A percentile compares a stretch with the other conserved stretches of the same genome.
Conservation (phyloP, 2,113 vertebrate genomes). For the Bubo blakistoni region DNA sequence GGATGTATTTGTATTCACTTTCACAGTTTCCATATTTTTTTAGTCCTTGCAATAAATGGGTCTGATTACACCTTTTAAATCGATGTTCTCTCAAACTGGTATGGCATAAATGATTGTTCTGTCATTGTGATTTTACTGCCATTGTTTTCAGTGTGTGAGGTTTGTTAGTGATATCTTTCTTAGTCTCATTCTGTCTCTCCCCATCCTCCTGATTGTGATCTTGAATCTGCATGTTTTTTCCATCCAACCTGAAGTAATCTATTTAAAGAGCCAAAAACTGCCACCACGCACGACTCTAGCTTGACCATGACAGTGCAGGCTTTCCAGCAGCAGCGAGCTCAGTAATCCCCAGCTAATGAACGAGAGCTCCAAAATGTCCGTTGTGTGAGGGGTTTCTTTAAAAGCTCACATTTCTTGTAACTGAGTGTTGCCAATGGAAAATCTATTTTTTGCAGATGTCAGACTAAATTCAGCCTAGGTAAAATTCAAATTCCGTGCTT, state of each 20-base stretch:
- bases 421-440: background rate
- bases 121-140: constrained; percentile 41
- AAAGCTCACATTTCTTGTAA: background rate
- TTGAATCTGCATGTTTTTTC: constrained; percentile 34
- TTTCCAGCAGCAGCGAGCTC: background rate
- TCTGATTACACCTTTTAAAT: constrained; percentile 64
- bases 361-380: background rate
- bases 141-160: background rate
- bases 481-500: background rate
- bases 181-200: background rate
- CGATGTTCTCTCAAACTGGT: constrained; percentile 32
- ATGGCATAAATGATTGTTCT: constrained; percentile 34
- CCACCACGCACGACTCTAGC: background rate
- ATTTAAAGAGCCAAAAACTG: constrained; percentile 28
- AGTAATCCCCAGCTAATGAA: background rate
- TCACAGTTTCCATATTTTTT: constrained; percentile 14
- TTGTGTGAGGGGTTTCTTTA: background rate
- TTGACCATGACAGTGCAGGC: background rate
- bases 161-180: constrained; percentile 14
- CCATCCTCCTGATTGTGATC: background rate
- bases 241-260: background rate
- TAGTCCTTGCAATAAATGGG: constrained; percentile 37
- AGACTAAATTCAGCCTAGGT: background rate
- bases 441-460: background rate
- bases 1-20: constrained; percentile 24